phyloP scores from a whole-genome alignment of 2,888 invertebrate species.

The Suillia variegata region DNA sequence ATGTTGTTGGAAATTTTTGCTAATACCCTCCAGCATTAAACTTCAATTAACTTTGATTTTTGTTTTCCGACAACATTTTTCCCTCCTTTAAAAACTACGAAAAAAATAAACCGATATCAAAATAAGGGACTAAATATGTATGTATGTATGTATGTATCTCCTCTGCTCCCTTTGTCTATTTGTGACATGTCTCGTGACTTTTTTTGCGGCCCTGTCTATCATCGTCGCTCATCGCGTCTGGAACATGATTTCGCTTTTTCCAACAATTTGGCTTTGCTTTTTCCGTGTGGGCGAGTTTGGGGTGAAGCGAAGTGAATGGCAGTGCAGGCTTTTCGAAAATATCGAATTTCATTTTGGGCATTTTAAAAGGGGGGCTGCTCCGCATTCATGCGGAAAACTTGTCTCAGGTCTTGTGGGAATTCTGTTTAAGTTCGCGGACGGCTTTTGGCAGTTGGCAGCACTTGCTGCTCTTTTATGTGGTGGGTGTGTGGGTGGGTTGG shows the following conservation, averaged over 20 bases:
- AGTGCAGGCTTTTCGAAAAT: neutral
- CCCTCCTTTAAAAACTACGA: no score
- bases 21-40: conserved; percentile 29
- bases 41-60: conserved; percentile 31
- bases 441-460: neutral
- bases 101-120: no score
- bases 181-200: neutral
- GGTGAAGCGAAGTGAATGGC: neutral
- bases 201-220: neutral
- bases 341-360: conserved; percentile 6
- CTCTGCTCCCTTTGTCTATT: neutral
- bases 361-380: neutral
- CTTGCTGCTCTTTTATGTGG: no score
- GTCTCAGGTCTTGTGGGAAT: conserved; percentile 3
- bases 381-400: conserved; percentile 5
- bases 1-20: neutral
- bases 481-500: no score
- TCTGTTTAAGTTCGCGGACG: neutral
- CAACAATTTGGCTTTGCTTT: neutral
- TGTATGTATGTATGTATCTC: neutral
- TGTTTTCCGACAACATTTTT: neutral
- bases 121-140: neutral
- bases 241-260: conserved; percentile 10
- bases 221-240: neutral
- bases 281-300: neutral